Evolutionary conservation across 2,888 invertebrate species (phyloP).

Genomic region (Aproaerema taeniolella): DNA sequence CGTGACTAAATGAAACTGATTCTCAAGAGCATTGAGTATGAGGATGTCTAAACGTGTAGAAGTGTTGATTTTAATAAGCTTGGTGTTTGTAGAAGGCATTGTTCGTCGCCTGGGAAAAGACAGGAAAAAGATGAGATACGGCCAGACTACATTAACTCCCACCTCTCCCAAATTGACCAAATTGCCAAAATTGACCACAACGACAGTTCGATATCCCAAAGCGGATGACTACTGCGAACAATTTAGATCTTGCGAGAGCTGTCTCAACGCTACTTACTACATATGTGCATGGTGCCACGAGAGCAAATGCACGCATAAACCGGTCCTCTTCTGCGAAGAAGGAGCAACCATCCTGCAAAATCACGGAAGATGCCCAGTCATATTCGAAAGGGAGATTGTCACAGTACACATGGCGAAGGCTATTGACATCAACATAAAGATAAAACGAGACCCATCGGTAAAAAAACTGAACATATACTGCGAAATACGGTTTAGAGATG

Average conservation of each 20-base stretch:
- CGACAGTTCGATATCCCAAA: too few species aligned
- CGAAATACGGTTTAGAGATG: neutral
- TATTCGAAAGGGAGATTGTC: too few species aligned
- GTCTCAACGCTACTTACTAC: neutral
- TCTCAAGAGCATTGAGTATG: too few species aligned
- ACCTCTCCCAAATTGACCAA: too few species aligned
- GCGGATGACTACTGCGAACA: neutral
- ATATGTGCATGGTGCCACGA: neutral
- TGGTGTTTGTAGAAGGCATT: too few species aligned
- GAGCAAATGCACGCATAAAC: neutral
- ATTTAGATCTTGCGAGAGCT: neutral
- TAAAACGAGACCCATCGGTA: neutral
- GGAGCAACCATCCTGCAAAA: neutral
- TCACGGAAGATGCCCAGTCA: neutral
- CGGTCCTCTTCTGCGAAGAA: neutral
- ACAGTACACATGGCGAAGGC: neutral
- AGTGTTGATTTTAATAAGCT: too few species aligned
- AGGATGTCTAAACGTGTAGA: too few species aligned
- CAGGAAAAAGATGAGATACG: too few species aligned
- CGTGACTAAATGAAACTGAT: too few species aligned
- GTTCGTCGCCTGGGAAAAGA: too few species aligned
- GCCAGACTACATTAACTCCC: too few species aligned
- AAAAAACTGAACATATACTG: neutral
- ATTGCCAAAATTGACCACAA: too few species aligned
- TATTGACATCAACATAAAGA: neutral